Conservation (phyloP, 2,113 vertebrate species). For the Notechis scutatus region DNA sequence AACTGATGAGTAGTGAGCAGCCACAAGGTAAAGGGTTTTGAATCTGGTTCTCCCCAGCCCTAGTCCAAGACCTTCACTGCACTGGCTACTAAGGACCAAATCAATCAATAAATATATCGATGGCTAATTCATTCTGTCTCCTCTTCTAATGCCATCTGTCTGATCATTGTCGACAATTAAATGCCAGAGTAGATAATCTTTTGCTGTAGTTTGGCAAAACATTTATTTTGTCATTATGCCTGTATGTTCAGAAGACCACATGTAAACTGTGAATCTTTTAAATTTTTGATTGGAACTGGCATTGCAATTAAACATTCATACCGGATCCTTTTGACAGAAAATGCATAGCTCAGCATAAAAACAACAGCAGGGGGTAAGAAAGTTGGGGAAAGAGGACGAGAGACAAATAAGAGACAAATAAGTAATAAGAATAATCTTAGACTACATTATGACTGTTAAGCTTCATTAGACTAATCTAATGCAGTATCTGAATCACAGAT, state of each 20-base stretch:
- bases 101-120: background rate
- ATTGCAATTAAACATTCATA: background rate
- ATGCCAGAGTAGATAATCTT: background rate
- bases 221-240: background rate
- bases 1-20: background rate
- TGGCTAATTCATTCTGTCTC: background rate
- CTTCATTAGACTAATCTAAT: background rate
- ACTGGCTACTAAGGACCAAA: background rate
- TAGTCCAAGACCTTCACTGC: background rate
- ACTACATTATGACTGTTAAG: background rate
- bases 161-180: background rate
- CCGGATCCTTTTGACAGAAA: background rate
- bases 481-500: background rate
- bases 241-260: background rate
- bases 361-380: background rate
- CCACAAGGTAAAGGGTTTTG: background rate
- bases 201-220: background rate
- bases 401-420: no score
- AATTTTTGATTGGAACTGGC: background rate
- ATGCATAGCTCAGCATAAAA: background rate
- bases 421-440: background rate
- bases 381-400: background rate
- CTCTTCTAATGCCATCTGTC: background rate
- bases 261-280: background rate
- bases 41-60: background rate